Evolutionary conservation across 2,888 invertebrate species (phyloP).

Genomic region (Sepioteuthis lessoniana): DNA sequence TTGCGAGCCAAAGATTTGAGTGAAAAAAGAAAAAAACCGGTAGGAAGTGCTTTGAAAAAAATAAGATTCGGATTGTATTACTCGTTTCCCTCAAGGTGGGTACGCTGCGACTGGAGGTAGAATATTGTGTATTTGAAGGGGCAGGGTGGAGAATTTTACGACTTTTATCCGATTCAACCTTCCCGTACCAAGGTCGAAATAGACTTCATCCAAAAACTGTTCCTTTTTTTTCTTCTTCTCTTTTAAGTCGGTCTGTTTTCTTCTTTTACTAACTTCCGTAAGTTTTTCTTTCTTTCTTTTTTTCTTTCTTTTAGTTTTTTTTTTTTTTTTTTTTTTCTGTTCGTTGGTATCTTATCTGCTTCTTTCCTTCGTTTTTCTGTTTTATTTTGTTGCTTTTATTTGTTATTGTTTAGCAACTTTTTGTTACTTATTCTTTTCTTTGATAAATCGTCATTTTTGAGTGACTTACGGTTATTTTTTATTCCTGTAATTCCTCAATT

Average conservation of each 20-base stretch:
- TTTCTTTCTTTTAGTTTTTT: too few species aligned
- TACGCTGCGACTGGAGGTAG: not conserved
- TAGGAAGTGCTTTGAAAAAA: not conserved
- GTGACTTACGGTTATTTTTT: too few species aligned
- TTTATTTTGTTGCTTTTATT: too few species aligned
- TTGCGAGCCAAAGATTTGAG: not conserved
- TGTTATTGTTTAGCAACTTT: too few species aligned
- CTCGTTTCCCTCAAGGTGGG: not conserved
- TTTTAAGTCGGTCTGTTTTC: not conserved
- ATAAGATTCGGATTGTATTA: not conserved
- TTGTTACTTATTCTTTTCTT: not conserved
- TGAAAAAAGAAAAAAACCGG: not conserved
- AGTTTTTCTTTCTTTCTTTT: too few species aligned
- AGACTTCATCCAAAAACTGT: not conserved
- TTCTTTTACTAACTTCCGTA: too few species aligned
- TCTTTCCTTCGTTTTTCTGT: too few species aligned
- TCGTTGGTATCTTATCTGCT: too few species aligned
- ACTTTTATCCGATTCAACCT: not conserved
- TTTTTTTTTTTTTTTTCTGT: too few species aligned
- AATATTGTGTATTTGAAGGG: not conserved
- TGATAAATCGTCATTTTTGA: not conserved
- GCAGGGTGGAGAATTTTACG: not conserved
- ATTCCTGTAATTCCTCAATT: too few species aligned
- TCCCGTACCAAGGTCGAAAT: constrained; percentile 10
- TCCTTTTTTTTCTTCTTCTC: not conserved